Evolutionary conservation across 2,888 invertebrate species (phyloP).

Genomic region (Clunio marinus): DNA sequence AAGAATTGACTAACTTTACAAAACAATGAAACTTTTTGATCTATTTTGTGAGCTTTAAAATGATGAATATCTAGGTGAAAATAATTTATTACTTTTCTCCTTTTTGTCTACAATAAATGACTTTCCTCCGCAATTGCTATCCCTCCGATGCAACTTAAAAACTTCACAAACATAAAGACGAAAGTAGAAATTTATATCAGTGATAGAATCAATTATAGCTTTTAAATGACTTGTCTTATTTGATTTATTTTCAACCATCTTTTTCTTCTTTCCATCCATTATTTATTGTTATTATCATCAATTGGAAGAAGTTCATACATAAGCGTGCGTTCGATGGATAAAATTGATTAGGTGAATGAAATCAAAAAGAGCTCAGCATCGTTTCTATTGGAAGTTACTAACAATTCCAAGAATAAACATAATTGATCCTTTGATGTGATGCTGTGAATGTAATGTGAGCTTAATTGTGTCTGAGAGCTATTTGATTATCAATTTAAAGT

Average conservation of each 20-base stretch:
- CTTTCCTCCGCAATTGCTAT: neutral
- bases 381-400: too few relatives aligned
- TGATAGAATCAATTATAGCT: slow-evolving; percentile 20
- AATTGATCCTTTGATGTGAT: neutral
- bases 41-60: neutral
- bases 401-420: neutral
- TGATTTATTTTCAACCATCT: slow-evolving; percentile 7
- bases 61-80: too few relatives aligned
- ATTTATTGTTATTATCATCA: slow-evolving; percentile 13
- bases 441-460: neutral
- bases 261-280: neutral
- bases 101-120: too few relatives aligned
- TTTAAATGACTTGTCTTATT: slow-evolving; percentile 29
- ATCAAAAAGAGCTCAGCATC: neutral
- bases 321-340: slow-evolving; percentile 10
- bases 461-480: neutral
- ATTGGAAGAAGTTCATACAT: neutral
- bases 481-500: slow-evolving; percentile 2
- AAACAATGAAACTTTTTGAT: too few relatives aligned
- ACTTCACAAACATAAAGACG: neutral
- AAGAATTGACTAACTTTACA: too few relatives aligned
- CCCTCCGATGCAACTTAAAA: neutral
- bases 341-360: slow-evolving; percentile 2
- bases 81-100: too few relatives aligned
- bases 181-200: slow-evolving; percentile 1